Base-by-base conservation (phyloP, 2,113 vertebrate species). In the Mastomys coucha region DNA sequence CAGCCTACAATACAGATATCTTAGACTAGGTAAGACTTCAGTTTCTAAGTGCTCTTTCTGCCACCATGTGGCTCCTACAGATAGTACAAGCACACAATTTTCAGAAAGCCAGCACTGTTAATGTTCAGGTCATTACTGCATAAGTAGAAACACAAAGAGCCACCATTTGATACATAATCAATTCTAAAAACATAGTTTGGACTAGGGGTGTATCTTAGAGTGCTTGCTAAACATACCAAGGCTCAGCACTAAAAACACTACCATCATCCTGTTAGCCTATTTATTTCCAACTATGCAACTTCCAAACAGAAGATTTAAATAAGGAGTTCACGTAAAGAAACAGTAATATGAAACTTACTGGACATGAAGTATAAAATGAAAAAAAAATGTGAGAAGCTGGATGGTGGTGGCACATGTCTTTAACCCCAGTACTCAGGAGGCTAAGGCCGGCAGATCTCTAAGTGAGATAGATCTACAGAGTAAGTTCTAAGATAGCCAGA, bases 1-100 rank as follows among this genome's bases (percentile, higher is more conserved):
- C 45, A 63, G 45, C 36, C 31, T 6, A 65, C 4, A 49, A 6
- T 60, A 49, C 49, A 69, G 7, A 73, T 7, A 26, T 87, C 9
- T 70, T 45, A 65, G 11, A 78, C 20, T 11, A 26, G 76, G 8
- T 19, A 81, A 69, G 89, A 22, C 39, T 73, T 13, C 19, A 39
- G 39, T 53, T 96, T 94, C 51, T 81, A 93, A 91, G 73, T 58
- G 69, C 26, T 82, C 19, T 58, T 92, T 97, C 93, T 93, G 96
- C 97, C 97, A 88, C 84, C 91, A 3, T 26, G 94, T 97, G 97
- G 97, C 58, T 91, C 63, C 63, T 19, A 8, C 22, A n/a, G 72
- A 67, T 77, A 92, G 56, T 89, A 93, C 96, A 97, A 14, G 65
- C 56, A 78, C 11, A 67, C 19, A 33, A 26, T 53, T 90, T 92